phyloP scores from a whole-genome alignment of 2,113 vertebrate genomes.

The Chascanopsetta lugubris region DNA sequence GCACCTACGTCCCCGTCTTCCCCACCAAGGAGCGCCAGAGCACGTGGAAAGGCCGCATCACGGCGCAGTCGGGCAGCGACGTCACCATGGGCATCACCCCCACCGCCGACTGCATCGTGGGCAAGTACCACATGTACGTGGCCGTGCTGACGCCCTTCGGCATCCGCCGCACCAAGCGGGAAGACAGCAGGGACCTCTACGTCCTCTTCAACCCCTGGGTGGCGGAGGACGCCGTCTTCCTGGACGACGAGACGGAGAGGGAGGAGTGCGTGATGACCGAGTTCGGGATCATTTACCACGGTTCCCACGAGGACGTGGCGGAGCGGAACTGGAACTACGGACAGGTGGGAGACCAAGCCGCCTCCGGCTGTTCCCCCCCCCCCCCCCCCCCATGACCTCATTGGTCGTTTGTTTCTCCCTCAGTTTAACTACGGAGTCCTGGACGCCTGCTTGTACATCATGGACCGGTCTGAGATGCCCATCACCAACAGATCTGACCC shows the following conservation, averaged over 20 bases:
- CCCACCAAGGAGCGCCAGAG: conserved; percentile 76
- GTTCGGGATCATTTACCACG: conserved; percentile 90
- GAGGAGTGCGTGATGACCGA: conserved; percentile 94
- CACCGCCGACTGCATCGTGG: conserved; percentile 85
- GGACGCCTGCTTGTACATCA: conserved; percentile 90
- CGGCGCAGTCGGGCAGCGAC: conserved; percentile 63
- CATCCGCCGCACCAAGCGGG: conserved; percentile 85
- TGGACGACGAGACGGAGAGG: conserved; percentile 87
- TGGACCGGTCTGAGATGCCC: conserved; percentile 91
- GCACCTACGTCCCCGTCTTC: conserved; percentile 89
- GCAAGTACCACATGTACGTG: conserved; percentile 90
- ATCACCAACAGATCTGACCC: conserved; percentile 90
- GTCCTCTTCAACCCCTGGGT: conserved; percentile 97
- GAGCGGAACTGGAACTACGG: conserved; percentile 93
- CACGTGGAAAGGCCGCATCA: conserved; percentile 86
- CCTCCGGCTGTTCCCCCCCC: too few relatives aligned
- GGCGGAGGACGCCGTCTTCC: conserved; percentile 88
- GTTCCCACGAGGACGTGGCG: conserved; percentile 80
- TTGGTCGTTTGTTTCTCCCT: neutral
- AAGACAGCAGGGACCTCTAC: conserved; percentile 81
- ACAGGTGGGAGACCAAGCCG: conserved; percentile 81
- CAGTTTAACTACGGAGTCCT: conserved; percentile 93
- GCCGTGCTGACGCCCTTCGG: conserved; percentile 89
- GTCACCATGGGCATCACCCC: conserved; percentile 87
- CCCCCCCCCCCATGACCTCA: too few relatives aligned